These are phyloP conservation scores for Ictidomys tridecemlineatus DNA, from an alignment of 2,113 vertebrate genomes.

Conservation along the genomic window DNA sequence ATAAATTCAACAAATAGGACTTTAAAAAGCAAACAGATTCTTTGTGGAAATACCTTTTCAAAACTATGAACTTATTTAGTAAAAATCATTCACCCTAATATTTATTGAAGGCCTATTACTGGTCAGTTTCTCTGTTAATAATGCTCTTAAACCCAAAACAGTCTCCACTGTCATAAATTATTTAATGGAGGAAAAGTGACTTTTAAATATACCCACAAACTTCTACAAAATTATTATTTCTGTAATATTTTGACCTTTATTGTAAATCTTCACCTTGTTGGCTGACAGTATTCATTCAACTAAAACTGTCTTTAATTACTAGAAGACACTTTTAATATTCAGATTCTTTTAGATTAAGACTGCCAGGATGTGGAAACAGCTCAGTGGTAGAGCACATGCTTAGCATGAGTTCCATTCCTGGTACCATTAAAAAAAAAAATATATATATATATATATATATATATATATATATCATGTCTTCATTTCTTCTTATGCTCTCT, in stretches of 20 bases:
- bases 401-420: too few species aligned
- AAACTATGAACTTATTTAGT: neutral
- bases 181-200: neutral
- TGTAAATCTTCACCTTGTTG: neutral
- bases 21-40: neutral
- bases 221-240: neutral
- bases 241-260: neutral
- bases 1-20: conserved; percentile 4
- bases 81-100: neutral
- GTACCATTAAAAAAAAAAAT: too few species aligned
- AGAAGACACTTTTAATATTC: neutral
- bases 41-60: neutral
- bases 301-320: neutral
- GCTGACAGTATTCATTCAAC: neutral
- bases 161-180: neutral
- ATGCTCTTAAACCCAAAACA: neutral
- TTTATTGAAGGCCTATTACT: neutral
- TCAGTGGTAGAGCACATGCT: too few species aligned
- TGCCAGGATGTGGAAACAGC: too few species aligned
- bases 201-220: neutral
- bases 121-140: neutral
- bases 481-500: neutral
- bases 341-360: neutral
- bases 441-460: too few species aligned
- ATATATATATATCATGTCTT: neutral